Evolutionary conservation across 2,888 invertebrate genomes (phyloP), one percentile per base, ranked within the genome.

Genomic region (Drosophila glabriapex): DNA sequence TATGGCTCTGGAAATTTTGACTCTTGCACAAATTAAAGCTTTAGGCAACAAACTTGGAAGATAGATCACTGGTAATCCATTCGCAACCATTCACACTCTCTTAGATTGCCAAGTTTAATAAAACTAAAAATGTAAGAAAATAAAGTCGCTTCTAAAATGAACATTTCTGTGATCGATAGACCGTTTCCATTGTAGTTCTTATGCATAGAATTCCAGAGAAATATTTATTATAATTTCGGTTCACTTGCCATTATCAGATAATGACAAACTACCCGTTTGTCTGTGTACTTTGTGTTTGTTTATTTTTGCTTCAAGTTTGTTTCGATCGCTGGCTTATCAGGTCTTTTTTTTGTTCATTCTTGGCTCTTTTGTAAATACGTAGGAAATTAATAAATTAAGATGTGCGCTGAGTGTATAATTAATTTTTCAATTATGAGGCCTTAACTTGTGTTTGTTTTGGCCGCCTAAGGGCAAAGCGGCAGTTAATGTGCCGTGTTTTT

Each of bases 361-460:
- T 19, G 68, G 68, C 29, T 49, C 9, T 46, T 46, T 9, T 73
- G 81, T 76, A 80, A 78, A 80, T 78, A 80, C 31, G 50, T 66
- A 53, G 81, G 49, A 80, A 79, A 80, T 79, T 79, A 76, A 80
- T 80, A 73, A 73, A 80, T 79, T 76, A 76, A 76, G 77, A 69
- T 66, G 78, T 56, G 63, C 68, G 65, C 77, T 66, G 52, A n/a
- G 68, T 79, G 68, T 82, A 74, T 81, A 86, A 86, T 85, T 86
- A 83, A 81, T 89, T 85, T 86, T 86, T 89, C 82, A 85, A 89
- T 85, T 85, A 89, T 76, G 68, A 50, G 76, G 89, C 73, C 74
- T 89, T 86, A 84, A 69, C 67, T 83, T 61, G 63, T 89, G 84
- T 85, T 85, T 89, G 73, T 58, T 82, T 76, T 87, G 74, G 63